Conservation (phyloP, 2,888 invertebrate genomes). For the Drosophila seclusa region DNA sequence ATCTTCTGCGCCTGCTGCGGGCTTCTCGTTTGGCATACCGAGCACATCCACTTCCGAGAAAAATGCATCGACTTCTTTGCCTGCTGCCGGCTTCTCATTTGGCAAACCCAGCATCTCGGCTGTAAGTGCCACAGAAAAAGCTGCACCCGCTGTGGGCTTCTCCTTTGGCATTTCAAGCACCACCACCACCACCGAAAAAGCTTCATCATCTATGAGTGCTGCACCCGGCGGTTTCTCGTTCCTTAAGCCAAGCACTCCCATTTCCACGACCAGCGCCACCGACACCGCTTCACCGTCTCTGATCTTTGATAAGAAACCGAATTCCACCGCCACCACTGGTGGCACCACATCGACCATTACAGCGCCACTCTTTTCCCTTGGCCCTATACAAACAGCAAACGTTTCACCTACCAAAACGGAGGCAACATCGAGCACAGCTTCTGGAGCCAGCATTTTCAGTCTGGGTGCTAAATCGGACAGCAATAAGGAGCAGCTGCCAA, state of each 20-base stretch:
- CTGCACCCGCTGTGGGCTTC: conserved; percentile 1
- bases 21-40: conserved; percentile 2
- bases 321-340: conserved; percentile 55
- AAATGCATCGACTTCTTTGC: background rate
- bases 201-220: conserved; percentile 14
- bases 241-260: conserved; percentile 23
- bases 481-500: conserved; percentile 9
- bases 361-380: conserved; percentile 43
- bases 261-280: conserved; percentile 30
- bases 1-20: background rate
- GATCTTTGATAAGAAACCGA: conserved; percentile 48
- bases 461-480: conserved; percentile 25
- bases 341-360: conserved; percentile 39
- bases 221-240: conserved; percentile 22
- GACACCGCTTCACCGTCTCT: conserved; percentile 44
- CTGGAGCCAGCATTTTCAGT: conserved; percentile 29
- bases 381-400: conserved; percentile 12
- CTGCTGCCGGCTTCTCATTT: conserved; percentile 17
- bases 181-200: background rate
- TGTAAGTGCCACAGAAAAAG: background rate
- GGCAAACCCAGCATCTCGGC: conserved; percentile 11
- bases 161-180: conserved; percentile 8
- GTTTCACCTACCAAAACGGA: conserved; percentile 28
- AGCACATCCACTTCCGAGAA: background rate
- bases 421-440: conserved; percentile 14